Percentiles rank a stretch among this genome's conserved stretches.
These are phyloP conservation scores for Hemiprocne comata DNA, from an alignment of 2,113 vertebrate genomes.

Conservation along the genomic window DNA sequence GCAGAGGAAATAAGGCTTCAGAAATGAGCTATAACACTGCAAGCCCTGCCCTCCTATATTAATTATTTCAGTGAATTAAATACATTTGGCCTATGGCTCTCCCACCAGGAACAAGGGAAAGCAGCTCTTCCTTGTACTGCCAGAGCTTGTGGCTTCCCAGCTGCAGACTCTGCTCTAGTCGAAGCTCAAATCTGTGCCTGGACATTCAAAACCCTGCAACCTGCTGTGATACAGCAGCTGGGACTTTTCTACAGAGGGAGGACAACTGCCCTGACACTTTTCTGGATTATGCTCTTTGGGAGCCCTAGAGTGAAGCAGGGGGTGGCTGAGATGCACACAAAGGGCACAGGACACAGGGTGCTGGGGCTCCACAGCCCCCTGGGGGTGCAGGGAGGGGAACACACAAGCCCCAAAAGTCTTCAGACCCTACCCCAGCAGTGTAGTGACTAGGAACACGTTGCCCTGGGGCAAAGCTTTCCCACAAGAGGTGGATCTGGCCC, in stretches of 20 bases:
- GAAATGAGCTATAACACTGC: not conserved
- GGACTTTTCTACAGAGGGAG: not conserved
- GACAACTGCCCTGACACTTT: not conserved
- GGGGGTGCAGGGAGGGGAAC: not conserved
- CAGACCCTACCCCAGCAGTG: not conserved
- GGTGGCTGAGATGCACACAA: not conserved
- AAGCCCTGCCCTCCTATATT: not conserved
- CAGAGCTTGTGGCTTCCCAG: not conserved
- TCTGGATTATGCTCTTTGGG: not conserved
- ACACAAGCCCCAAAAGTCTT: not conserved
- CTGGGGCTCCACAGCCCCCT: not conserved
- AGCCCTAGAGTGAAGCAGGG: not conserved
- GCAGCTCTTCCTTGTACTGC: not conserved
- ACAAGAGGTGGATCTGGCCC: not conserved
- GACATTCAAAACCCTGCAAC: accelerated
- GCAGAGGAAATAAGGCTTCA: not conserved
- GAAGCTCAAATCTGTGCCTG: accelerated
- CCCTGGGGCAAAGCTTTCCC: not conserved
- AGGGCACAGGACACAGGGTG: no score
- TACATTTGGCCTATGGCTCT: not conserved
- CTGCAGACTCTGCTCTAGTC: not conserved
- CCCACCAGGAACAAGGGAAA: not conserved
- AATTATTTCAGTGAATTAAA: not conserved
- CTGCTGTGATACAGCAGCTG: not conserved
- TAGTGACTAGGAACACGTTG: not conserved